A percentile compares a stretch with the other conserved stretches of the same genome.
These are phyloP conservation scores for Rhyacichthys aspro DNA, from an alignment of 2,797 vertebrate species.

Conservation along the genomic window DNA sequence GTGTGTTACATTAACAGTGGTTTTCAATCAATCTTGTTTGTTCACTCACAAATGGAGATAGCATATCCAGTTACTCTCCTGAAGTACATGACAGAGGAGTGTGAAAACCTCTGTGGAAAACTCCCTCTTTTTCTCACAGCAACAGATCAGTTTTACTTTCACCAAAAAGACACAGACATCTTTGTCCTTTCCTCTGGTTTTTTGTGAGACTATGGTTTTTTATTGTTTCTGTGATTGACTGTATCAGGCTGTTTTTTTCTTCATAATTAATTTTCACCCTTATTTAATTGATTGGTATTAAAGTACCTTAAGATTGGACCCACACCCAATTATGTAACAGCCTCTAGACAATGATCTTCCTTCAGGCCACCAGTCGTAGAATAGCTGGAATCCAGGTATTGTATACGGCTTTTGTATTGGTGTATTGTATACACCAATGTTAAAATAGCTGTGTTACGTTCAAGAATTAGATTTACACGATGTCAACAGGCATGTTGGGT, in stretches of 20 bases:
- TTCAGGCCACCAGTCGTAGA: constrained; percentile 9
- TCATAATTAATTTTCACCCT: background rate
- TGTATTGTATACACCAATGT: background rate
- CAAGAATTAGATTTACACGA: background rate
- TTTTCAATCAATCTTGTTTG: constrained; percentile 12
- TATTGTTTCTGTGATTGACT: background rate
- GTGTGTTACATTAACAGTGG: constrained; percentile 12
- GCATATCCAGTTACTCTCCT: constrained; percentile 27
- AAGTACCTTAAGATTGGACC: background rate
- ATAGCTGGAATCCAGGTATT: background rate
- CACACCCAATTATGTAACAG: constrained; percentile 37
- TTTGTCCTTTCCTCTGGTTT: constrained; percentile 10
- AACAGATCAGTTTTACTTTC: constrained; percentile 42
- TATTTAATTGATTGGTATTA: no score
- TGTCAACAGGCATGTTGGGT: background rate
- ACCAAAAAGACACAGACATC: constrained; percentile 29
- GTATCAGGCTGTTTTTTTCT: background rate
- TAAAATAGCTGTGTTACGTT: background rate
- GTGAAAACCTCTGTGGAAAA: constrained; percentile 13
- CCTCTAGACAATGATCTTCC: constrained; percentile 15
- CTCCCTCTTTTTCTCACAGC: constrained; percentile 2
- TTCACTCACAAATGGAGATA: constrained; percentile 16
- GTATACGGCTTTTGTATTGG: background rate
- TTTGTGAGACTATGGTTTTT: background rate
- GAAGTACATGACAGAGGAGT: constrained; percentile 8